Base-by-base conservation (phyloP, 2,113 vertebrate genomes). In the Gymnocephalus cernua region DNA sequence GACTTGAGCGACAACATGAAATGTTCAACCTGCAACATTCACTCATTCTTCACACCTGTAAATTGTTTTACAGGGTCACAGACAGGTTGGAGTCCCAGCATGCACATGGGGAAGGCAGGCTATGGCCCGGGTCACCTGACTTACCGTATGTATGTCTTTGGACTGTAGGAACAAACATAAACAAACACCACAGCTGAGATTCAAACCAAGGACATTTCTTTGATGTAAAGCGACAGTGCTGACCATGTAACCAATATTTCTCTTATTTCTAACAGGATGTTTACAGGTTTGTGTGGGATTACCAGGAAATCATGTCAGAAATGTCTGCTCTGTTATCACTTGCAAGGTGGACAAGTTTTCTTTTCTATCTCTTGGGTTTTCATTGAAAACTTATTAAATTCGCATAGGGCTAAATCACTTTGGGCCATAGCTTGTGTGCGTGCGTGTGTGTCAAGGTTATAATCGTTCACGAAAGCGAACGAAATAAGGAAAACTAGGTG, bases 221-320 rank as follows among this genome's bases (percentile, higher is more conserved):
- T 50, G 29, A 41, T 64, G 58, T 64, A 0, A 23, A 35, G 54
- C 50, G 56, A 27, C 56, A 27, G 23, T 12, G 21, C 18, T 38
- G 4, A 69, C 29, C 25, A 11, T 15, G 23, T 21, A 47, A 38
- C 11, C 25, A 48, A 68, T 74, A 74, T 68, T 63, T 66, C 12
- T 77, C 4, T 57, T 32, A 13, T 57, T 47, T 78, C 18, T 6
- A 14, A 79, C 27, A 56, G 63, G 48, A 68, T 57, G 21, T 48
- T 56, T 29, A 79, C 63, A 84, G 48, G 53, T 79, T 78, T n/a
- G 54, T 73, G 56, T 56, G 15, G 11, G 63, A 56, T 41, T 47
- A 29, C 48, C 4, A 14, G 41, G 29, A 38, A 56, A 62, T 13
- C 48, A 62, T 6, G 67, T 45, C 1, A 27, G 27, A n/a, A 29